phyloP scores from a whole-genome alignment of 1,140 invertebrate genomes.

The Apis laboriosa region DNA sequence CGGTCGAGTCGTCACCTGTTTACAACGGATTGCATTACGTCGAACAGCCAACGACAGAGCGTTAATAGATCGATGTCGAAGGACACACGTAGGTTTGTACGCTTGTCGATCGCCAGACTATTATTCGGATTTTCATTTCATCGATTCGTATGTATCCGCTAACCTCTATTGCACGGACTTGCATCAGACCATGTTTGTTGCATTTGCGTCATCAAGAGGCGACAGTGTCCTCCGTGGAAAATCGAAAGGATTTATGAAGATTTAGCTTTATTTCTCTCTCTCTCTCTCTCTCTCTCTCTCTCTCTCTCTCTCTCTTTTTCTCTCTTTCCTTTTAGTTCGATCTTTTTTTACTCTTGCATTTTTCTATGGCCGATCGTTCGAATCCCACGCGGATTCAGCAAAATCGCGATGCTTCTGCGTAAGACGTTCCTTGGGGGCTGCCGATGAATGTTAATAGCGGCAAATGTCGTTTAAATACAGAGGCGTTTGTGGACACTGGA shows the following conservation, averaged over 20 bases:
- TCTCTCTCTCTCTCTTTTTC: not conserved
- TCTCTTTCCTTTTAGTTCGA: too few species aligned
- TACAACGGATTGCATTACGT: conserved; percentile 52
- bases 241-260: conserved; percentile 13
- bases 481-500: conserved; percentile 5
- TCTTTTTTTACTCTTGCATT: not conserved
- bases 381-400: conserved; percentile 7
- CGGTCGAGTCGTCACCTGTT: conserved; percentile 24
- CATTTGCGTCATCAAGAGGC: conserved; percentile 6
- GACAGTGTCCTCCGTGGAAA: not conserved
- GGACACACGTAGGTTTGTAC: conserved; percentile 59
- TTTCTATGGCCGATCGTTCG: not conserved
- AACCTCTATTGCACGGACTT: not conserved
- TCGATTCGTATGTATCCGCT: conserved; percentile 11
- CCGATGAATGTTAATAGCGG: conserved; percentile 20
- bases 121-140: conserved; percentile 49
- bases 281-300: too few species aligned
- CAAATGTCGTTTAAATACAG: conserved; percentile 26
- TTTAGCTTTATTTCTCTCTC: not conserved
- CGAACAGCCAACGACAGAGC: conserved; percentile 12
- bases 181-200: conserved; percentile 1
- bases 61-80: conserved; percentile 56
- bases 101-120: conserved; percentile 22
- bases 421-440: not conserved
- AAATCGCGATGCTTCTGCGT: not conserved